These are phyloP conservation scores for Aproaerema taeniolella DNA, from an alignment of 2,888 invertebrate genomes.

Conservation along the genomic window DNA sequence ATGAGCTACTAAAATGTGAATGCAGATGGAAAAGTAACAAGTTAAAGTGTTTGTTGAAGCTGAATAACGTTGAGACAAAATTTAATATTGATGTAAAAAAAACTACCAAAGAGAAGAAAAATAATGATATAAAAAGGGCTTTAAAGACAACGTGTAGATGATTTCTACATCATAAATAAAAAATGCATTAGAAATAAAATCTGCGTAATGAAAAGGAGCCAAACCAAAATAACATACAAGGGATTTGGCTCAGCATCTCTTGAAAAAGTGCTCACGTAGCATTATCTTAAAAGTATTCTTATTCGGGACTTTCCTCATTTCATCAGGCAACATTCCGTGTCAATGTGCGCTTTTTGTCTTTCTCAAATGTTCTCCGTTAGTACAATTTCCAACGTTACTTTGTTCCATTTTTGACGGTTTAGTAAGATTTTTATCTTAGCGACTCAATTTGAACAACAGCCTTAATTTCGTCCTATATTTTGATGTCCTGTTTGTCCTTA, in stretches of 20 bases:
- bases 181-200: too few relatives aligned
- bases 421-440: not conserved
- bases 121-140: too few relatives aligned
- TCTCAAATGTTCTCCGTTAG: slow-evolving; percentile 5
- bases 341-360: slow-evolving; percentile 16
- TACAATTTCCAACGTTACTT: slow-evolving; percentile 5
- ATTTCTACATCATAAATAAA: too few relatives aligned
- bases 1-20: too few relatives aligned
- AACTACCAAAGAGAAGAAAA: too few relatives aligned
- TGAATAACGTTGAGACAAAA: too few relatives aligned
- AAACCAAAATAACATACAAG: slow-evolving; percentile 10
- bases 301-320: slow-evolving; percentile 32
- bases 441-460: not conserved
- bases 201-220: slow-evolving; percentile 5
- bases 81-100: too few relatives aligned
- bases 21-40: too few relatives aligned
- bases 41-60: too few relatives aligned
- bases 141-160: too few relatives aligned
- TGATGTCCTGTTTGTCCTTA: not conserved
- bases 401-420: not conserved
- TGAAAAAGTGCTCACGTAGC: slow-evolving; percentile 29
- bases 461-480: not conserved
- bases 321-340: slow-evolving; percentile 31
- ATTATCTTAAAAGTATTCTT: slow-evolving; percentile 37
- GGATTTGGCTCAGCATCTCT: slow-evolving; percentile 29